These are phyloP conservation scores for Callospermophilus lateralis DNA, from an alignment of 2,113 vertebrate species.

Conservation along the genomic window DNA sequence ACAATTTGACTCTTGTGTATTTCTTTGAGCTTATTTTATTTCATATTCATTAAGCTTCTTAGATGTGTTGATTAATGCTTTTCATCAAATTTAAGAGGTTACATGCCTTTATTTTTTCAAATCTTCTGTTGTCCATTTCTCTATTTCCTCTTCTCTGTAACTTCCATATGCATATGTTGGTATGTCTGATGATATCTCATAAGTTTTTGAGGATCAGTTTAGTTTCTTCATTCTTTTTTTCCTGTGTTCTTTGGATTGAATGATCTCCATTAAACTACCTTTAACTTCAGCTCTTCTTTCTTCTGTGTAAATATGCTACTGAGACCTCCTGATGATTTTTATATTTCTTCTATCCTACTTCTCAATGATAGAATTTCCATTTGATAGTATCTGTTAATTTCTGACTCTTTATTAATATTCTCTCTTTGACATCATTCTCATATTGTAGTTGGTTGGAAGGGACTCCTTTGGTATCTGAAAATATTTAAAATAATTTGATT, in stretches of 20 bases:
- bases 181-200: not conserved
- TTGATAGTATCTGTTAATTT: not conserved
- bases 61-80: not conserved
- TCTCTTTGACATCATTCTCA: not conserved
- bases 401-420: not conserved
- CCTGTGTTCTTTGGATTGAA: not conserved
- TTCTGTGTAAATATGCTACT: not conserved
- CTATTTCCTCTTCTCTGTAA: not conserved
- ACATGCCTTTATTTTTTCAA: not conserved
- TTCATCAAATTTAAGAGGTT: not conserved
- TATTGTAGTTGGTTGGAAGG: not conserved
- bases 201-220: not conserved
- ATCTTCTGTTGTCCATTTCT: not conserved
- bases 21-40: not conserved
- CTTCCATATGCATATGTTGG: not conserved
- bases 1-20: not conserved
- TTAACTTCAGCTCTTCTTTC: not conserved
- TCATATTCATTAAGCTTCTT: not conserved
- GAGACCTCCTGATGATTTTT: not conserved
- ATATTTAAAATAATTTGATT: not conserved
- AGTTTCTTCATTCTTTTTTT: not conserved
- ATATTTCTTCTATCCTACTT: not conserved
- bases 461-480: not conserved
- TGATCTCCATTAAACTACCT: not conserved
- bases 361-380: not conserved